Conservation (phyloP, 1,140 invertebrate species). For the Drosophila guanche region DNA sequence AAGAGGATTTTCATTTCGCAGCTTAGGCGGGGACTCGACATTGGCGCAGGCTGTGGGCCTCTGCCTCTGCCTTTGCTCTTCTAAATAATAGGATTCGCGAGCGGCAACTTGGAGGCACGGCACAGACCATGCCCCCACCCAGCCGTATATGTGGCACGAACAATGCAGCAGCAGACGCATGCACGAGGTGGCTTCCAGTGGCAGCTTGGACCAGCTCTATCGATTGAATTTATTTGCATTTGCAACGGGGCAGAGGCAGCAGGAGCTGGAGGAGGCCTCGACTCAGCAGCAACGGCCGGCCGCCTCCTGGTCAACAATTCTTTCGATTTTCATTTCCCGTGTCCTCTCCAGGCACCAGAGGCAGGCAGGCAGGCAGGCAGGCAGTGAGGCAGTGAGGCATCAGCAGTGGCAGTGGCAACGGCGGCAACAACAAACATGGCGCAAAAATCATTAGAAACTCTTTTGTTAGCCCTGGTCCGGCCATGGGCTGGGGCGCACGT, state of each 20-base stretch:
- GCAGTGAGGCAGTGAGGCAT: not conserved
- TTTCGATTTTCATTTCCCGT: constrained; percentile 81
- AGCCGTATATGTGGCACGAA: constrained; percentile 25
- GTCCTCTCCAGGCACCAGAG: constrained; percentile 59
- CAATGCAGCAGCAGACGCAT: constrained; percentile 73
- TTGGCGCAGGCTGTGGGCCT: constrained; percentile 4
- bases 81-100: constrained; percentile 67
- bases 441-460: constrained; percentile 82
- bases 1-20: constrained; percentile 75
- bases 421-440: constrained; percentile 65
- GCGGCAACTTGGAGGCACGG: constrained; percentile 53
- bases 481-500: constrained; percentile 45
- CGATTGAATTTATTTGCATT: constrained; percentile 83
- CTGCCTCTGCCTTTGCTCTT: constrained; percentile 39
- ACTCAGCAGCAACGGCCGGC: constrained; percentile 5
- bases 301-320: constrained; percentile 69
- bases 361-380: constrained; percentile 9
- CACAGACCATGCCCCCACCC: constrained; percentile 2
- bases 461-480: constrained; percentile 58
- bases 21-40: constrained; percentile 44
- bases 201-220: constrained; percentile 64
- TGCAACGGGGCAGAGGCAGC: constrained; percentile 12
- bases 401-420: constrained; percentile 3
- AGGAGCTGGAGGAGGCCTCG: constrained; percentile 24
- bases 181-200: constrained; percentile 31